These are phyloP conservation scores for Oncopodura yosiiana DNA, from an alignment of 1,140 invertebrate genomes.

Conservation along the genomic window DNA sequence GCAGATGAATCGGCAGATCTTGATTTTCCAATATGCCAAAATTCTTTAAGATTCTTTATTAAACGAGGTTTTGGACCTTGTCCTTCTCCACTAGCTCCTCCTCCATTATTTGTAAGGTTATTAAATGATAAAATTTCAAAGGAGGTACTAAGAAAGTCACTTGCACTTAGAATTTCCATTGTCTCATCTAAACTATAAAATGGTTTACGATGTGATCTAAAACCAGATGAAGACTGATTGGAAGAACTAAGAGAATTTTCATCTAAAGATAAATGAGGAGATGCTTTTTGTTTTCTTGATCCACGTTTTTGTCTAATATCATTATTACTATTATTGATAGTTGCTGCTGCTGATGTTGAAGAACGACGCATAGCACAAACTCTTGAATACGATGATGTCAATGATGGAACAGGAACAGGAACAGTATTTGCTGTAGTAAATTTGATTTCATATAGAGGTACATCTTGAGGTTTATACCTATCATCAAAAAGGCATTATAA, in stretches of 20 bases:
- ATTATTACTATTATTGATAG: too few relatives aligned
- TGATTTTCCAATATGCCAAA: slow-evolving; percentile 33
- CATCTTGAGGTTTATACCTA: slow-evolving; percentile 35
- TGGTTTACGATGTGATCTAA: slow-evolving; percentile 29
- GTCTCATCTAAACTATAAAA: slow-evolving; percentile 39
- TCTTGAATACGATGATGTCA: slow-evolving; percentile 42
- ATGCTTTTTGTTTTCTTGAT: slow-evolving; percentile 25
- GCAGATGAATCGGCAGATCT: slow-evolving; percentile 13
- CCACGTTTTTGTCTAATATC: slow-evolving; percentile 28
- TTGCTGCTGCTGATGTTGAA: slow-evolving; percentile 55
- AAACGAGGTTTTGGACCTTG: slow-evolving; percentile 26
- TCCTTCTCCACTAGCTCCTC: not conserved
- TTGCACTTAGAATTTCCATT: slow-evolving; percentile 25
- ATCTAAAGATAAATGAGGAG: slow-evolving; percentile 26
- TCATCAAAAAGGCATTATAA: too few relatives aligned
- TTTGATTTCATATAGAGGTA: slow-evolving; percentile 30
- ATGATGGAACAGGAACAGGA: slow-evolving; percentile 28
- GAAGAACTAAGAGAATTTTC: slow-evolving; percentile 31
- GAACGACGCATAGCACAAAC: slow-evolving; percentile 65
- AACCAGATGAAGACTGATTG: slow-evolving; percentile 11
- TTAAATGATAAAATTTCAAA: slow-evolving; percentile 30
- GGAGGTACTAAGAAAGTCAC: slow-evolving; percentile 28
- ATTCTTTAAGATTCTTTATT: slow-evolving; percentile 38
- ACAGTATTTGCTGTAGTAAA: slow-evolving; percentile 8
- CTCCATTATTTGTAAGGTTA: too few relatives aligned